phyloP scores from a whole-genome alignment of 1,140 invertebrate species.

The Pogonognathellus flavescens region DNA sequence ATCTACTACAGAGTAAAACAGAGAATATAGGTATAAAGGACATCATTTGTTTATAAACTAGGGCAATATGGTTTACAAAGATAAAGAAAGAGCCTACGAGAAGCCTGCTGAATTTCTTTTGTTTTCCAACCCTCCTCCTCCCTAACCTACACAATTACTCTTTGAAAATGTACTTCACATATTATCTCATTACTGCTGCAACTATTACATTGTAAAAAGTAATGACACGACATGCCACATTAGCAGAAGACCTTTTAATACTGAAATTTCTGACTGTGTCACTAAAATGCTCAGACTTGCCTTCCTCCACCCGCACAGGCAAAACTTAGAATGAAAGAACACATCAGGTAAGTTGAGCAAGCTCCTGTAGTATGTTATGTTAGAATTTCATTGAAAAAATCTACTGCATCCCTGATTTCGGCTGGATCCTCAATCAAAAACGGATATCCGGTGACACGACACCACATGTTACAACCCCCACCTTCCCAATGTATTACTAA shows the following conservation, averaged over 20 bases:
- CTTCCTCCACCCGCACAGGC: too few species aligned
- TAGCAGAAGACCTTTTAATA: background rate
- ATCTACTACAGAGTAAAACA: too few species aligned
- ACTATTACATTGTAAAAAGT: background rate
- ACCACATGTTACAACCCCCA: conserved; percentile 57
- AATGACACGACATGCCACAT: conserved; percentile 2
- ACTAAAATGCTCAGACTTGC: too few species aligned
- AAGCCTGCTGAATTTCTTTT: background rate
- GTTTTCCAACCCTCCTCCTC: background rate
- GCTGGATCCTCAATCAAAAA: conserved; percentile 66
- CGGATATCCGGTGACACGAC: conserved; percentile 67
- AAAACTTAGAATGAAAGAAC: background rate
- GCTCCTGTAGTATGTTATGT: background rate
- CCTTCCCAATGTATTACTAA: background rate
- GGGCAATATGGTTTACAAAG: background rate
- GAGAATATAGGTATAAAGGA: too few species aligned
- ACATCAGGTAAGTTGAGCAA: conserved; percentile 22
- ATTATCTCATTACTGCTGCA: background rate
- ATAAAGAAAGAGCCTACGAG: background rate
- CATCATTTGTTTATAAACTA: background rate
- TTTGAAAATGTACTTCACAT: background rate
- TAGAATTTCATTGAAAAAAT: too few species aligned
- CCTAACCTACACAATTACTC: background rate
- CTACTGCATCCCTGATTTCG: conserved; percentile 41
- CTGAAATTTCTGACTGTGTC: too few species aligned